Evolutionary conservation across 2,797 vertebrate genomes (phyloP).

Genomic region (Ptychadena robeensis): DNA sequence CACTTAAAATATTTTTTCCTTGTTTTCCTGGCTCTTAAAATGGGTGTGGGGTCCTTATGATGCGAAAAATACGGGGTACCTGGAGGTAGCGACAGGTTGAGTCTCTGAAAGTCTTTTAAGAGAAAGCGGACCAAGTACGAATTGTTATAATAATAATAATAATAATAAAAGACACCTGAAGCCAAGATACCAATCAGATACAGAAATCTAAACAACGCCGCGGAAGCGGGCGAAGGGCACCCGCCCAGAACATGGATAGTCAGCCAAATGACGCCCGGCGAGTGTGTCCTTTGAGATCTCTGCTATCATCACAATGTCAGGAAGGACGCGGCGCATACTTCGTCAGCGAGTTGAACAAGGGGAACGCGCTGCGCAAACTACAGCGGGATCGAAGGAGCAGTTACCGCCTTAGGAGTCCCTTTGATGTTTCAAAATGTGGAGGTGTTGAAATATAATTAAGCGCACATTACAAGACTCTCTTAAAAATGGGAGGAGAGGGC

Average conservation of each 20-base stretch:
- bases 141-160: too few relatives aligned
- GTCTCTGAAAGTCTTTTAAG: too few relatives aligned
- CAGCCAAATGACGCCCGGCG: not conserved
- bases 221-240: not conserved
- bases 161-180: too few relatives aligned
- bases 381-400: slow-evolving; percentile 55
- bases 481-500: slow-evolving; percentile 21
- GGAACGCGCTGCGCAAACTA: slow-evolving; percentile 42
- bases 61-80: too few relatives aligned
- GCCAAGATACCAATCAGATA: too few relatives aligned
- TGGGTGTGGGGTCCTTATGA: too few relatives aligned
- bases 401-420: slow-evolving; percentile 56
- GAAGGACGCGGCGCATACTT: slow-evolving; percentile 44
- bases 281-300: not conserved
- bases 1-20: too few relatives aligned
- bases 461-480: slow-evolving; percentile 52
- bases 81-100: too few relatives aligned
- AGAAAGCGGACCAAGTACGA: too few relatives aligned
- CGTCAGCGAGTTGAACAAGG: slow-evolving; percentile 39
- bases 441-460: slow-evolving; percentile 61
- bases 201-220: too few relatives aligned
- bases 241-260: not conserved
- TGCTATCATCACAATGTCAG: slow-evolving; percentile 25
- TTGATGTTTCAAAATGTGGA: slow-evolving; percentile 56
- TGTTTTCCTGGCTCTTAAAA: too few relatives aligned